Conservation (phyloP, 2,113 vertebrate species). For the Calyptomena viridis region DNA sequence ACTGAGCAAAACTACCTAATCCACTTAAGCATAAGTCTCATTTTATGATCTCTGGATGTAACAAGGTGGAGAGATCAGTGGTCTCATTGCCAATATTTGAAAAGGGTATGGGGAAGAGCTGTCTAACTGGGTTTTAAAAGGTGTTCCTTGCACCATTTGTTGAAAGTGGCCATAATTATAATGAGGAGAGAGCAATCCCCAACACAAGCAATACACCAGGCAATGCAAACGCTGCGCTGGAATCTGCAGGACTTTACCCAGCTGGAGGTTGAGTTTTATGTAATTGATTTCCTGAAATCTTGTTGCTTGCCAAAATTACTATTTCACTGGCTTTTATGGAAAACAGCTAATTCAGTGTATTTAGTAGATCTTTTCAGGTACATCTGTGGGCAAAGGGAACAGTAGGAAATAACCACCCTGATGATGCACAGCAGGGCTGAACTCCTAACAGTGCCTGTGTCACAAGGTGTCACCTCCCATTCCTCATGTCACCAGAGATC, state of each 20-base stretch:
- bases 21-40: not conserved
- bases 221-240: not conserved
- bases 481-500: not conserved
- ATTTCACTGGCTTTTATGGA: not conserved
- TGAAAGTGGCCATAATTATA: not conserved
- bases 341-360: not conserved
- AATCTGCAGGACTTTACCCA: not conserved
- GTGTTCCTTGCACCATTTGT: not conserved
- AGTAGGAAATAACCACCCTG: not conserved
- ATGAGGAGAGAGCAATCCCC: not conserved
- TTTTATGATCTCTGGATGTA: constrained; percentile 28
- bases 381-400: rapidly evolving
- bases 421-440: not conserved
- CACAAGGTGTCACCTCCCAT: not conserved
- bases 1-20: constrained; percentile 16
- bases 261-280: not conserved
- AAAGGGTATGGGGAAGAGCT: not conserved
- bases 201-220: not conserved
- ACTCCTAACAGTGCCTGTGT: not conserved
- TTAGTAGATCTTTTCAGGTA: not conserved
- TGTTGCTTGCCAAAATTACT: not conserved
- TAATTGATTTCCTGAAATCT: constrained; percentile 35
- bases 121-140: not conserved
- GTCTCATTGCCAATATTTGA: not conserved
- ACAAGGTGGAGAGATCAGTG: not conserved